phyloP scores from a whole-genome alignment of 2,113 vertebrate species.

The Pholis gunnellus region DNA sequence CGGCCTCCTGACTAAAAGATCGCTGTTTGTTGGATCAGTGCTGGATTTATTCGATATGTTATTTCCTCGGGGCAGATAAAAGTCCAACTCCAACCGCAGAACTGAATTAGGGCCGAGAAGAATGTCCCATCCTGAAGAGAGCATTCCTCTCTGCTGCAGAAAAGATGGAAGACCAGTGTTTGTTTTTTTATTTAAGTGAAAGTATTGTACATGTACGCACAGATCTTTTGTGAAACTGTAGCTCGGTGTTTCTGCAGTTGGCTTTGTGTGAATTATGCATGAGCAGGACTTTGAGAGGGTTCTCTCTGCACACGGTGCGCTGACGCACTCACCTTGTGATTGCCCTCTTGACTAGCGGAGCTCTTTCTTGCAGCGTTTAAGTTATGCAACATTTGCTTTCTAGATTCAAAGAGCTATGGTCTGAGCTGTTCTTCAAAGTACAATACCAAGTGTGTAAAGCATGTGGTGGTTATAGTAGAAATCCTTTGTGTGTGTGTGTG shows the following conservation, averaged over 20 bases:
- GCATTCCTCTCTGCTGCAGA: not conserved
- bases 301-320: not conserved
- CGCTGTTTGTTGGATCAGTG: not conserved
- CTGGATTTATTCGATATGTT: not conserved
- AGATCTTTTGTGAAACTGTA: not conserved
- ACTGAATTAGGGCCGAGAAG: not conserved
- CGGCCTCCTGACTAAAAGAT: not conserved
- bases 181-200: not conserved
- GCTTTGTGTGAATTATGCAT: slow-evolving; percentile 21
- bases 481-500: slow-evolving; percentile 1
- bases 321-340: slow-evolving; percentile 1
- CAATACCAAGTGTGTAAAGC: slow-evolving; percentile 14
- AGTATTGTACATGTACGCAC: not conserved
- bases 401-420: not conserved
- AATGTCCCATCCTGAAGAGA: not conserved
- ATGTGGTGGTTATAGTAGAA: slow-evolving; percentile 7
- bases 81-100: not conserved
- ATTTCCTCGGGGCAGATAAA: not conserved
- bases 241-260: not conserved
- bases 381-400: not conserved
- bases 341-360: slow-evolving; percentile 1
- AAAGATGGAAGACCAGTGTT: too few species aligned
- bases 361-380: not conserved
- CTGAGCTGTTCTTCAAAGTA: slow-evolving; percentile 9
- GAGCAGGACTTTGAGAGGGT: not conserved